Evolutionary conservation across 2,888 invertebrate species (phyloP), one percentile per base, ranked within the genome.

Genomic region (Laothoe populi): DNA sequence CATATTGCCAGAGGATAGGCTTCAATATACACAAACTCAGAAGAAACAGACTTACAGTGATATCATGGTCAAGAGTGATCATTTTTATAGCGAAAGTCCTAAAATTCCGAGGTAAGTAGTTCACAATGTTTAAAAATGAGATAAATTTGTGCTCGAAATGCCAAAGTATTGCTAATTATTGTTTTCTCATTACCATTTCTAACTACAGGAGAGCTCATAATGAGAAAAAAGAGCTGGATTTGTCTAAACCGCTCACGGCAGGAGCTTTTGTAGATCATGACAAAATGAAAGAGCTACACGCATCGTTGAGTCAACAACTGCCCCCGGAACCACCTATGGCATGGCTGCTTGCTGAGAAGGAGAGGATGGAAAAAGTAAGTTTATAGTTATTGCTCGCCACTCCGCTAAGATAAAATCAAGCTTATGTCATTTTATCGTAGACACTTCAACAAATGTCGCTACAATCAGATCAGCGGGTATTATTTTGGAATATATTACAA

Each of bases 41-140:
- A 53, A 53, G 53, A 53, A 19, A 53, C 53, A 35, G 16, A 19
- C 19, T 2, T 77, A 69, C 35, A 76, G 71, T 10, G 94, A 95
- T 5, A 96, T 97, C 42, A 96, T 98, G 95, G 93, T 98, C 23
- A 98, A 98, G 82, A 98, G 97, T 81, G 97, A 98, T 86, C 98
- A 98, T 87, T 98, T 98, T 86, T 94, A 82, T 16, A 95, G 75
- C 88, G 95, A 91, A 53, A 88, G 81, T 67, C 89, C 95, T 79
- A 95, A 94, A 40, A 62, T 26, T 26, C 16, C 16, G 5, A 67
- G 67, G 86, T 94, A 91, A 92, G 94, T 70, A 23, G 13, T 3
- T 10, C 10, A 21, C 4, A 38, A 1, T 19, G 13, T 7, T 4
- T 16, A 49, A 13, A 24, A 4, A 31, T 8, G 31, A 5, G 5